A percentile compares a stretch with the other conserved stretches of the same genome.
phyloP scores from a whole-genome alignment of 2,113 vertebrate species.

The Entomyzon cyanotis region DNA sequence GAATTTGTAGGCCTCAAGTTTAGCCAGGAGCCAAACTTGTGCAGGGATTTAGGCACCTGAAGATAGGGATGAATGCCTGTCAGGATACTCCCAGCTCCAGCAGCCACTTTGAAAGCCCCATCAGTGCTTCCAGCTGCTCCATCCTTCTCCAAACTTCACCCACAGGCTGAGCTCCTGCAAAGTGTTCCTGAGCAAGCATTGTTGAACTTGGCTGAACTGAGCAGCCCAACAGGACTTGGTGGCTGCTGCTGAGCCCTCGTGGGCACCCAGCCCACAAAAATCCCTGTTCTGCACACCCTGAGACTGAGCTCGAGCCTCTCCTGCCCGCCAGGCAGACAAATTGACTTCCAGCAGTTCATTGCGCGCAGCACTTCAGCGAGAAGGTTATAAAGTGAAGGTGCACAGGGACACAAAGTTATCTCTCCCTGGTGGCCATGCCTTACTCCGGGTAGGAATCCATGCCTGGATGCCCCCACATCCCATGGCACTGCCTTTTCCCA shows the following conservation, averaged over 20 bases:
- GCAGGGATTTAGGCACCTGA: background rate
- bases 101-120: background rate
- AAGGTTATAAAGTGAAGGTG: background rate
- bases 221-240: background rate
- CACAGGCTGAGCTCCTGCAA: background rate
- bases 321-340: background rate
- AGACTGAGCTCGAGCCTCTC: accelerated
- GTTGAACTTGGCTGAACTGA: background rate
- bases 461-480: background rate
- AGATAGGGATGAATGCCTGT: background rate
- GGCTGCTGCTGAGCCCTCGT: background rate
- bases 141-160: background rate
- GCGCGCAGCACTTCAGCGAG: accelerated
- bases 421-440: accelerated
- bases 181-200: background rate
- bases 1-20: background rate
- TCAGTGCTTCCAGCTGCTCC: background rate
- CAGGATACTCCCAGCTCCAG: background rate
- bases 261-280: background rate
- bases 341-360: background rate
- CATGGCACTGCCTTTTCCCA: background rate
- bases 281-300: accelerated
- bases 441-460: accelerated
- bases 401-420: background rate
- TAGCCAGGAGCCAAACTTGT: background rate